Evolutionary conservation across 2,113 vertebrate species (phyloP).

Genomic region (Rhinogobius similis): DNA sequence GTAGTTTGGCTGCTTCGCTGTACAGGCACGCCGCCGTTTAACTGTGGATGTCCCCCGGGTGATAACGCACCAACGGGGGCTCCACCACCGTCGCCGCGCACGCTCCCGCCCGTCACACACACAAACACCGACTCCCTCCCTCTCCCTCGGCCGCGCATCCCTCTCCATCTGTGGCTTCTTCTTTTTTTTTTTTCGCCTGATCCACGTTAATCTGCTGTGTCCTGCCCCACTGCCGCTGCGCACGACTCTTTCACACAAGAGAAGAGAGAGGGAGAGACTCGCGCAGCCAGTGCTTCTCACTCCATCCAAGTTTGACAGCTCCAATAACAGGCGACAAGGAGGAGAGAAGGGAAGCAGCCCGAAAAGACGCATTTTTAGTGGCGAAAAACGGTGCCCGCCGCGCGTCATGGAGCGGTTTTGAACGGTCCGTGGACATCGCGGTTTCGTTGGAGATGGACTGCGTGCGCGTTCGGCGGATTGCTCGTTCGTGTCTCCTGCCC

Average conservation of each 20-base stretch:
- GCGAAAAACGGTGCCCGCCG: too few species aligned
- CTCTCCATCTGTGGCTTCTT: slow-evolving; percentile 9
- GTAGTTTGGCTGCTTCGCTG: too few species aligned
- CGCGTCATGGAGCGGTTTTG: background rate
- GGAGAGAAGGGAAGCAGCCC: background rate
- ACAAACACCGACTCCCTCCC: slow-evolving; percentile 5
- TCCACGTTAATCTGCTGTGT: slow-evolving; percentile 30
- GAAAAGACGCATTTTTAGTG: background rate
- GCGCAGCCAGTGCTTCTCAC: background rate
- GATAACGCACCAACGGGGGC: background rate
- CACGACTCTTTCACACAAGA: slow-evolving; percentile 9
- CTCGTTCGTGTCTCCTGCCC: background rate
- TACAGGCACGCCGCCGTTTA: too few species aligned
- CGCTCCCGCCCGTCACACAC: background rate
- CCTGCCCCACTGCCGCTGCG: slow-evolving; percentile 17
- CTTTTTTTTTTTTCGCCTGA: slow-evolving; percentile 8
- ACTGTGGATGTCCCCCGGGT: background rate
- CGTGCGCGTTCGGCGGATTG: background rate
- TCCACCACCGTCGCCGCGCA: background rate
- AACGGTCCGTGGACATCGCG: background rate
- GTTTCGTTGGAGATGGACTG: background rate
- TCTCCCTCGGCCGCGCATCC: slow-evolving; percentile 7
- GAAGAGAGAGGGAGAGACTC: background rate
- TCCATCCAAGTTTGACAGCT: slow-evolving; percentile 26
- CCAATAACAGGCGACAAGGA: background rate